Evolutionary conservation across 2,113 vertebrate species (phyloP), one percentile per base, ranked within the genome.

Genomic region (Mohoua ochrocephala): DNA sequence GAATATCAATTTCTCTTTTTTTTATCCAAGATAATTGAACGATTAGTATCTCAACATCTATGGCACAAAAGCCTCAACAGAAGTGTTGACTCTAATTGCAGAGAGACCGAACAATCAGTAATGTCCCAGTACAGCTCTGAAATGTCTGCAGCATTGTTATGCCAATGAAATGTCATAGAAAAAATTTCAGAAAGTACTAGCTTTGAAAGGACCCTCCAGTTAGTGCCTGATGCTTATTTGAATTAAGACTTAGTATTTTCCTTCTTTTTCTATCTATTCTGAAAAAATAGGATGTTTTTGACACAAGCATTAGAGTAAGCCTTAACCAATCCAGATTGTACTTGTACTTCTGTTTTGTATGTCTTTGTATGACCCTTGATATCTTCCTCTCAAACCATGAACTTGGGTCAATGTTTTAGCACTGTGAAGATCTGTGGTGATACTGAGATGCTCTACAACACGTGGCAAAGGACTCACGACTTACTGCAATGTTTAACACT

Each of bases 71-170:
- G 54, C 15, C 23, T 47, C 27, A 86, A 61, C 31, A 39, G 31
- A 53, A 79, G 15, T 14, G 4, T 18, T 63, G 41, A n/a, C 22
- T 71, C 49, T 12, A 85, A 79, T 6, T 73, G 53, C 61, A 91
- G 52, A 89, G n/a, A 64, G 37, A 45, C 7, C 84, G 77, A 90
- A 2, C 18, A 42, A 52, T 49, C 42, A 39, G 26, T 61, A 49
- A 63, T 8, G 27, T 54, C 47, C 52, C 31, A 45, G 11, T 41
- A 73, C 24, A 0, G 0, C 39, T 70, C 37, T 39, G 44, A 52
- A 91, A 90, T 10, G 28, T 28, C 77, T 68, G 65, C 45, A 65
- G 54, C 45, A 22, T 11, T 20, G 26, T 60, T 89, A 84, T 8
- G 4, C 41, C 59, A 68, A 27, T 35, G 68, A 79, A 88, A 88